Conservation (phyloP, 2,888 invertebrate species). For the Drosophila prolongata region DNA sequence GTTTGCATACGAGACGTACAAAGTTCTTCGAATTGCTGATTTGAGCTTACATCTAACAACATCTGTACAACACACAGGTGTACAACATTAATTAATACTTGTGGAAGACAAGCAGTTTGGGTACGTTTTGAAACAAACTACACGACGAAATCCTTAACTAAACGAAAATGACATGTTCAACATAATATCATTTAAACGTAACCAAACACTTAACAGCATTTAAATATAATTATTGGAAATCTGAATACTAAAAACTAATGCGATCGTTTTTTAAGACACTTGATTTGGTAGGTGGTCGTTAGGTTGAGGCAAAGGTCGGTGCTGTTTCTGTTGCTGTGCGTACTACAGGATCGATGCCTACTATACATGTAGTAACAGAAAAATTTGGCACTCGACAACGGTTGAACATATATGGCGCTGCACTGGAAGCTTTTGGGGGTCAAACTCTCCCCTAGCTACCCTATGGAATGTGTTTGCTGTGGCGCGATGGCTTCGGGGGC, state of each 20-base stretch:
- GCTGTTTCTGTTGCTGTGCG: slow-evolving; percentile 29
- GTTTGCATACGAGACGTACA: slow-evolving; percentile 64
- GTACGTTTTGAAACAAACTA: slow-evolving; percentile 51
- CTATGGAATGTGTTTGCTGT: slow-evolving; percentile 84
- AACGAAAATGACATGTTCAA: slow-evolving; percentile 72
- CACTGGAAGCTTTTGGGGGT: slow-evolving; percentile 38
- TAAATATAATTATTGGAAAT: slow-evolving; percentile 40
- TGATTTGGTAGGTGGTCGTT: slow-evolving; percentile 63
- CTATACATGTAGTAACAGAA: slow-evolving; percentile 53
- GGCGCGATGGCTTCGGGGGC: slow-evolving; percentile 84
- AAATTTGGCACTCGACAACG: slow-evolving; percentile 69
- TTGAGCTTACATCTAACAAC: slow-evolving; percentile 11
- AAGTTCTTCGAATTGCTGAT: slow-evolving; percentile 18
- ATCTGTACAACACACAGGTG: slow-evolving; percentile 21
- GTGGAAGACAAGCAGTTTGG: slow-evolving; percentile 65
- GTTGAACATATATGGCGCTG: slow-evolving; percentile 55
- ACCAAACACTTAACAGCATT: slow-evolving; percentile 60
- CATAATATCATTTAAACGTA: slow-evolving; percentile 73
- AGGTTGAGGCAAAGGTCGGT: slow-evolving; percentile 58
- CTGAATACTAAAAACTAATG: slow-evolving; percentile 19
- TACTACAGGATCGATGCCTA: slow-evolving; percentile 18
- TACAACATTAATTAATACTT: slow-evolving; percentile 44
- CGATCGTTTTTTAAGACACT: slow-evolving; percentile 67
- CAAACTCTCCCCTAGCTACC: slow-evolving; percentile 7
- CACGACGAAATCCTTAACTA: slow-evolving; percentile 14